Base-by-base conservation (phyloP, 2,113 vertebrate species). In the Hypomesus transpacificus region DNA sequence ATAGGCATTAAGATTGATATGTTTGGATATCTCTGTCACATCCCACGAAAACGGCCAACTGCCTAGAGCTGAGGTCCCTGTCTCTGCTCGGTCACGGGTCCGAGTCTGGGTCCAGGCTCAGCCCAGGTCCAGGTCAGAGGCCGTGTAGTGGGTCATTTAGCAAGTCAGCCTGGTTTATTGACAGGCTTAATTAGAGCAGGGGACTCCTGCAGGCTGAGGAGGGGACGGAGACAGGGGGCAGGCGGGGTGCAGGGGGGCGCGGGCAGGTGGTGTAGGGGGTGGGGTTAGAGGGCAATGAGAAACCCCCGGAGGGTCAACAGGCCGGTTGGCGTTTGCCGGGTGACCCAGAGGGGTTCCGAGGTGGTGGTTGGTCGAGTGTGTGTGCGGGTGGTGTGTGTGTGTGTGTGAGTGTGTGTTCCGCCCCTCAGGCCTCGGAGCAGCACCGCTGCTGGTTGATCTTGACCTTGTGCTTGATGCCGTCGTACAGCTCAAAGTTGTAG, bases 391-490 rank as follows among this genome's bases (percentile, higher is more conserved):
- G 17, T 26, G 22, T 8, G 22, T 24, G 26, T 26, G 60, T 16
- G 16, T 16, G 0, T 3, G 60, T 16, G n/a, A n/a, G 17, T 1
- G 24, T 14, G 3, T 18, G 2, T 53, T 26, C 66, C 1, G 24
- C 24, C 17, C 18, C 69, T 96, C 94, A 99, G 4, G 97, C 96
- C 83, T 99, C 97, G 0, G 97, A 98, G 90, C 97, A 99, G 89
- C 96, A 98, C 85, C 96, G 95, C 90, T 98, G 97, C 87, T 98
- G 96, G 89, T 98, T 98, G 83, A 96, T 95, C 91, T 98, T 98
- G 75, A 98, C 96, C 83, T 98, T 98, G 90, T 98, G 96, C 91
- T 99, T 98, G 88, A 99, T 97, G 76, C 96, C 97, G 0, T 98
- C 96, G 0, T 98, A 99, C 69, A 98, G 92, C 88, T 99, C 96